Percentiles rank a stretch among this genome's conserved stretches.
These are phyloP conservation scores for Campopleginae sp. DNA, from an alignment of 2,888 invertebrate species.

Conservation along the genomic window DNA sequence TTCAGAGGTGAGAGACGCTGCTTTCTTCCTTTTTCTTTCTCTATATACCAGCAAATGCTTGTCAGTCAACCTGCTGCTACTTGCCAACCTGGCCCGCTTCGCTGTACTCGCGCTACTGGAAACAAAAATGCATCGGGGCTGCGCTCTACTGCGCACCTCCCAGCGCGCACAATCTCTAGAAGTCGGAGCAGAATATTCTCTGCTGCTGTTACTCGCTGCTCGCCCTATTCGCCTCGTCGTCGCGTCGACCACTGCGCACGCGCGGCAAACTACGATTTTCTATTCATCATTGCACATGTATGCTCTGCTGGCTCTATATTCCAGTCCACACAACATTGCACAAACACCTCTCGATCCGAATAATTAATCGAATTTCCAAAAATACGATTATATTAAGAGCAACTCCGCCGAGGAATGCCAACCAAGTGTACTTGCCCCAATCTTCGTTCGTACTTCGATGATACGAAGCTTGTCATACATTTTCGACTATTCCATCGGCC, in stretches of 20 bases:
- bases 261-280: conserved; percentile 56
- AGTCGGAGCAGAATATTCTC: not conserved
- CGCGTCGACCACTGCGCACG: conserved; percentile 17
- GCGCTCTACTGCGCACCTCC: conserved; percentile 60
- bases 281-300: not conserved
- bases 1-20: conserved; percentile 61
- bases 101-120: conserved; percentile 64
- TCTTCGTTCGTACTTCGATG: not conserved
- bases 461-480: not conserved
- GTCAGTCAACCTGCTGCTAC: conserved; percentile 71
- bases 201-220: not conserved
- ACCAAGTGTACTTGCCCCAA: not conserved
- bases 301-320: not conserved
- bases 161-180: conserved; percentile 62
- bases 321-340: not conserved
- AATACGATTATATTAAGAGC: not conserved
- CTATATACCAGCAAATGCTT: conserved; percentile 56
- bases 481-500: not conserved
- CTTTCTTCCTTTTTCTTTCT: conserved; percentile 69
- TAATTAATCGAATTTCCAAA: conserved; percentile 1
- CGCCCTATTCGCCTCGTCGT: too few species aligned
- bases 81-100: conserved; percentile 79
- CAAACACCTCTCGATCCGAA: not conserved
- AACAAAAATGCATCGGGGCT: conserved; percentile 62
- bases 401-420: not conserved